These are phyloP conservation scores for Todiramphus chloris DNA, from an alignment of 2,113 vertebrate species.

Conservation along the genomic window DNA sequence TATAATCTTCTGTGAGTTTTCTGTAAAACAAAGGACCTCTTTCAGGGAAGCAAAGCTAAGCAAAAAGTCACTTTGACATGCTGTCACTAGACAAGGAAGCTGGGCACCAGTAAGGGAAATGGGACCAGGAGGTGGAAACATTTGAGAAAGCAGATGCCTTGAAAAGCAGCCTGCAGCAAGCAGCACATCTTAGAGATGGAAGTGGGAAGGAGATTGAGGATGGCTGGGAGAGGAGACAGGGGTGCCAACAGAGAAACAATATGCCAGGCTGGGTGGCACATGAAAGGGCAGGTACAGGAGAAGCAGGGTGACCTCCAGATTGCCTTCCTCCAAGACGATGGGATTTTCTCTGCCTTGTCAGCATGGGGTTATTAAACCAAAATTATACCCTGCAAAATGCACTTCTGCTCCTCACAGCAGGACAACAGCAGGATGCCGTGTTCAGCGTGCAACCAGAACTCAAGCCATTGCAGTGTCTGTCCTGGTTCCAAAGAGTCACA, in stretches of 20 bases:
- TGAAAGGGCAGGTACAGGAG: background rate
- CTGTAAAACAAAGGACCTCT: background rate
- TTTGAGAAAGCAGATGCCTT: background rate
- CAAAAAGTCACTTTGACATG: background rate
- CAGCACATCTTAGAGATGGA: background rate
- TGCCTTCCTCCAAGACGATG: rapidly evolving
- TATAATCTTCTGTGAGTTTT: background rate
- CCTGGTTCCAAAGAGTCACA: background rate
- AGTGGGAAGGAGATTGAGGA: background rate
- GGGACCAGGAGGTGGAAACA: background rate
- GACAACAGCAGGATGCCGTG: rapidly evolving
- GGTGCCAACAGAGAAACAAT: background rate
- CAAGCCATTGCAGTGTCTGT: rapidly evolving
- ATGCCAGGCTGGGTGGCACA: background rate
- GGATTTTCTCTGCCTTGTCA: background rate
- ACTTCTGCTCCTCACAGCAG: rapidly evolving
- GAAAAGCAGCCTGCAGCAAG: background rate
- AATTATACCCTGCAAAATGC: background rate
- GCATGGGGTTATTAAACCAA: background rate
- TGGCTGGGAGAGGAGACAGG: background rate
- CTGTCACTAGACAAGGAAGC: background rate
- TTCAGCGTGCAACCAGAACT: background rate
- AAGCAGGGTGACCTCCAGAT: background rate
- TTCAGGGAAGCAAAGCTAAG: background rate
- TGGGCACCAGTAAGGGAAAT: background rate